Conservation (phyloP, 2,797 vertebrate species). For the Galagoides demidoff region DNA sequence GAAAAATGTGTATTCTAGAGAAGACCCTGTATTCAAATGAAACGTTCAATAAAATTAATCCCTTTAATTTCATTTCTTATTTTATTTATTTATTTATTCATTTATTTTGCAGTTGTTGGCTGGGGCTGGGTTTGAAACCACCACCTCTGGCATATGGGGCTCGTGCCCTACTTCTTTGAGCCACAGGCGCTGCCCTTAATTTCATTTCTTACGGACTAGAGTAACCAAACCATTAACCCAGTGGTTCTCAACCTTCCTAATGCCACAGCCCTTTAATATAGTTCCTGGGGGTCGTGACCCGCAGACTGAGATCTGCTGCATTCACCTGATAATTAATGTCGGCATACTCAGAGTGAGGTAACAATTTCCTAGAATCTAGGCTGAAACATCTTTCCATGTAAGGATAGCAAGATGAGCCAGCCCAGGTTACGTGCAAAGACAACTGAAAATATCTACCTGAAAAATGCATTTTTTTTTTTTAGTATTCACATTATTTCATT, state of each 20-base stretch:
- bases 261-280: too few relatives aligned
- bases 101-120: too few relatives aligned
- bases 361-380: neutral
- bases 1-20: neutral
- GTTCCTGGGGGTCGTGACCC: too few relatives aligned
- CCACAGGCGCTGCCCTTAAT: too few relatives aligned
- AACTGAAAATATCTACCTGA: neutral
- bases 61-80: neutral
- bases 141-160: too few relatives aligned
- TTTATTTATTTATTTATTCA: too few relatives aligned
- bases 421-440: neutral
- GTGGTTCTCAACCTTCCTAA: too few relatives aligned
- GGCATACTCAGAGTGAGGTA: neutral
- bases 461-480: neutral
- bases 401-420: neutral
- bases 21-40: conserved; percentile 19
- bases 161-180: too few relatives aligned
- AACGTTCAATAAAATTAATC: conserved; percentile 2
- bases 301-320: too few relatives aligned
- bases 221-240: neutral
- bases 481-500: neutral
- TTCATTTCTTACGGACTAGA: neutral
- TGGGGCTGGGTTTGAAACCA: too few relatives aligned
- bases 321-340: neutral
- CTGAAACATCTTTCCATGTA: neutral